Conservation (phyloP, 2,113 vertebrate genomes). For the Myrmophylax atrothorax region DNA sequence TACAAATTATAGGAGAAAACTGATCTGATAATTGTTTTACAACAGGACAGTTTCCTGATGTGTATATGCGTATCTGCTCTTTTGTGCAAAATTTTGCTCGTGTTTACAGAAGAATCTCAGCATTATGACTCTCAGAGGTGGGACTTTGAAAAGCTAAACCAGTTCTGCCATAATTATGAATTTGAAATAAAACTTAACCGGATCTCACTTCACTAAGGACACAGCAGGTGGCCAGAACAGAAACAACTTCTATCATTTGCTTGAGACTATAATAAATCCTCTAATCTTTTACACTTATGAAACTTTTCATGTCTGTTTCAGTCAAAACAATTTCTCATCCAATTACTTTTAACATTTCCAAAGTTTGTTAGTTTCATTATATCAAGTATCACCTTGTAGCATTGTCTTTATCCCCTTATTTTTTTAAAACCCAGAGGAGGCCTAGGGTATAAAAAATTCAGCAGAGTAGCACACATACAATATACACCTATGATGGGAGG, state of each 20-base stretch:
- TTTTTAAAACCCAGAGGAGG: background rate
- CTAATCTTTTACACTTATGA: slow-evolving; percentile 41
- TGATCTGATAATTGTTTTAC: background rate
- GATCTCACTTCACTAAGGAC: background rate
- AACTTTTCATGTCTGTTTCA: slow-evolving; percentile 23
- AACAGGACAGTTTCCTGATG: background rate
- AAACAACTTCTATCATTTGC: slow-evolving; percentile 30
- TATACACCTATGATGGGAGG: background rate
- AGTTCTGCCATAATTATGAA: background rate
- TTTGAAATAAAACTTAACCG: background rate
- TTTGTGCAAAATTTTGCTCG: background rate
- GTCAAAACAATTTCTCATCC: slow-evolving; percentile 44
- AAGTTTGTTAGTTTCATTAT: slow-evolving; percentile 16
- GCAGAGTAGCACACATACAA: background rate
- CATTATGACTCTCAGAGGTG: background rate
- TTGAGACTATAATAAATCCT: slow-evolving; percentile 40
- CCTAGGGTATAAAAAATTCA: slow-evolving; percentile 30
- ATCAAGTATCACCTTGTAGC: slow-evolving; percentile 40
- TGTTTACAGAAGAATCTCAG: background rate
- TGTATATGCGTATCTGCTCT: background rate
- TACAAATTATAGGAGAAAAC: background rate
- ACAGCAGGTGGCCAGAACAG: slow-evolving; percentile 43
- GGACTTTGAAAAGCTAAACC: background rate
- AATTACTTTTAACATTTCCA: slow-evolving; percentile 35
- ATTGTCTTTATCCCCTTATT: background rate